A percentile compares a stretch with the other conserved stretches of the same genome.
phyloP scores from a whole-genome alignment of 2,888 invertebrate species.

The Phaedon cochleariae region DNA sequence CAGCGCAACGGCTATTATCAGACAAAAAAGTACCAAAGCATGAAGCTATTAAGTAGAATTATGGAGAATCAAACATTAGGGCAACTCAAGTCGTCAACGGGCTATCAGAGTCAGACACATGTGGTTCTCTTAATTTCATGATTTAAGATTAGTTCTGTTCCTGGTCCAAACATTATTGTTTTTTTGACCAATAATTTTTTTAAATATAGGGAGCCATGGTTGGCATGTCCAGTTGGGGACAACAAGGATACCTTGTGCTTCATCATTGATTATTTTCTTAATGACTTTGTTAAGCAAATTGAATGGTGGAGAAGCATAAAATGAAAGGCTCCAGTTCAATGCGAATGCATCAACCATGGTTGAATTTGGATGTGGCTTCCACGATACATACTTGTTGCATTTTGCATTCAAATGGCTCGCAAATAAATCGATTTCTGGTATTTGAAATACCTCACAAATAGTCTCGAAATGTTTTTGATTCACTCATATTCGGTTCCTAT shows the following conservation, averaged over 20 bases:
- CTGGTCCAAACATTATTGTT: background rate
- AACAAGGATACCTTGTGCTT: slow-evolving; percentile 16
- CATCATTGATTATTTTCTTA: slow-evolving; percentile 21
- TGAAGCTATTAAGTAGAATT: no score
- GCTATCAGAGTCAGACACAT: no score
- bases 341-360: no score
- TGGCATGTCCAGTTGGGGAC: background rate
- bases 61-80: no score
- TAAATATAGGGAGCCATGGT: background rate
- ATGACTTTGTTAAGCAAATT: slow-evolving; percentile 11
- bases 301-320: slow-evolving; percentile 22
- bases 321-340: no score
- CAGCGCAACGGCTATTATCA: no score
- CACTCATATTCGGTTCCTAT: slow-evolving; percentile 16
- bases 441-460: background rate
- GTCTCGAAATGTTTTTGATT: background rate
- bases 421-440: slow-evolving; percentile 26
- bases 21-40: no score
- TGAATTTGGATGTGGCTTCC: slow-evolving; percentile 21
- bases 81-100: no score
- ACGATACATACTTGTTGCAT: slow-evolving; percentile 25
- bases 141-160: slow-evolving; percentile 9
- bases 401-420: slow-evolving; percentile 23
- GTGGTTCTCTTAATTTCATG: no score
- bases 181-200: background rate